Percentiles rank a stretch among this genome's conserved stretches.
Evolutionary conservation across 2,113 vertebrate species (phyloP).

Genomic region (Lamprologus sp.): DNA sequence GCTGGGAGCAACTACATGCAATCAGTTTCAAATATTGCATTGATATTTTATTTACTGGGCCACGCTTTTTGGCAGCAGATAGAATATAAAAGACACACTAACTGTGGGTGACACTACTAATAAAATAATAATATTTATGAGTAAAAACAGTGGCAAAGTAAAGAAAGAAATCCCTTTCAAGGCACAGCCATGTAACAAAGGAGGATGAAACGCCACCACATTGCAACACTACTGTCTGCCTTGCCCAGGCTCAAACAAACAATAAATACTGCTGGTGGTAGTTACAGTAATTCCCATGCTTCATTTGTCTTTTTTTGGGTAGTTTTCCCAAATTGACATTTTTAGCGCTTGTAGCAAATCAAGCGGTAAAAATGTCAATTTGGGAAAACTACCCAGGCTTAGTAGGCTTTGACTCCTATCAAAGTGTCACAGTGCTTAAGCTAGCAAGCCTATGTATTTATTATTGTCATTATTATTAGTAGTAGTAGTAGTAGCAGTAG

Average conservation of each 20-base stretch:
- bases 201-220: not conserved
- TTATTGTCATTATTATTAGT: not conserved
- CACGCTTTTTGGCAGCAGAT: not conserved
- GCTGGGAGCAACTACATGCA: not conserved
- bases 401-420: not conserved
- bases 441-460: too few species aligned
- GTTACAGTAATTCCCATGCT: not conserved
- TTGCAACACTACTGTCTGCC: not conserved
- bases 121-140: not conserved
- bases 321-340: not conserved
- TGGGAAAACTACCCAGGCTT: not conserved
- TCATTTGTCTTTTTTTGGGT: not conserved
- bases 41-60: not conserved
- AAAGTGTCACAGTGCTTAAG: not conserved
- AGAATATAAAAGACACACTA: not conserved
- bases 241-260: not conserved
- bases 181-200: not conserved
- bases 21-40: not conserved
- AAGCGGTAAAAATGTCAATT: not conserved
- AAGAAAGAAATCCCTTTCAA: not conserved
- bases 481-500: rapidly evolving
- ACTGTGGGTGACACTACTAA: not conserved
- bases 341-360: not conserved
- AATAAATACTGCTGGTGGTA: not conserved
- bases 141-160: not conserved